phyloP scores from a whole-genome alignment of 2,113 vertebrate species.

The Pao palembangensis region DNA sequence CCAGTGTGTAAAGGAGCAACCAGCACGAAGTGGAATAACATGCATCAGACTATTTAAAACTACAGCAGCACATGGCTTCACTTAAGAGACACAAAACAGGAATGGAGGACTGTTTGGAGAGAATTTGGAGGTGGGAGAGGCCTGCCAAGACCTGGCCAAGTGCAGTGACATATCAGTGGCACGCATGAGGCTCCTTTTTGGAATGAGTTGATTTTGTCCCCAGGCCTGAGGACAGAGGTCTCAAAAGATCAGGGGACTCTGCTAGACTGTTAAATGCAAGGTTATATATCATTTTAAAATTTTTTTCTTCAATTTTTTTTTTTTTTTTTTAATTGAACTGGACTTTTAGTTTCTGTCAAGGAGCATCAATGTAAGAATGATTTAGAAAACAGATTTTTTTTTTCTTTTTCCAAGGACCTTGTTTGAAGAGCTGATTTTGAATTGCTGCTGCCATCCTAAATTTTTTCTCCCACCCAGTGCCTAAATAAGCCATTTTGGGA shows the following conservation, averaged over 20 bases:
- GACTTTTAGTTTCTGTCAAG: constrained; percentile 33
- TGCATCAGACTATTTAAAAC: constrained; percentile 28
- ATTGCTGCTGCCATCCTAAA: constrained; percentile 44
- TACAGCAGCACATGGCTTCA: constrained; percentile 27
- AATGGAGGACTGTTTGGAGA: constrained; percentile 48
- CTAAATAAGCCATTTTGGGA: constrained; percentile 59
- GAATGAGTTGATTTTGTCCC: constrained; percentile 62
- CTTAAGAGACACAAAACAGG: constrained; percentile 51
- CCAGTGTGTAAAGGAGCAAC: constrained; percentile 22
- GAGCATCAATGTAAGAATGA: constrained; percentile 7
- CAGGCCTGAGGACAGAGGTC: constrained; percentile 31
- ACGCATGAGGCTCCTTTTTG: constrained; percentile 44
- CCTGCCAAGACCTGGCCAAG: constrained; percentile 41
- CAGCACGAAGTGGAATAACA: constrained; percentile 13
- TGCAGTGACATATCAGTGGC: constrained; percentile 37
- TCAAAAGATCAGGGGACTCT: constrained; percentile 28
- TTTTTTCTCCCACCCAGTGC: constrained; percentile 67
- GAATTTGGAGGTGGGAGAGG: constrained; percentile 57
- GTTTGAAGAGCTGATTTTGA: constrained; percentile 42
- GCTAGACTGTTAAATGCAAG: constrained; percentile 21
- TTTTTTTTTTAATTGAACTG: constrained; percentile 19
- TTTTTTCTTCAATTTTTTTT: neutral
- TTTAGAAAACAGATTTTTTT: constrained; percentile 15
- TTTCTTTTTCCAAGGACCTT: constrained; percentile 35
- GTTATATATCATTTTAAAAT: constrained; percentile 13